Evolutionary conservation across 2,113 vertebrate species (phyloP).

Genomic region (Ochotona curzoniae): DNA sequence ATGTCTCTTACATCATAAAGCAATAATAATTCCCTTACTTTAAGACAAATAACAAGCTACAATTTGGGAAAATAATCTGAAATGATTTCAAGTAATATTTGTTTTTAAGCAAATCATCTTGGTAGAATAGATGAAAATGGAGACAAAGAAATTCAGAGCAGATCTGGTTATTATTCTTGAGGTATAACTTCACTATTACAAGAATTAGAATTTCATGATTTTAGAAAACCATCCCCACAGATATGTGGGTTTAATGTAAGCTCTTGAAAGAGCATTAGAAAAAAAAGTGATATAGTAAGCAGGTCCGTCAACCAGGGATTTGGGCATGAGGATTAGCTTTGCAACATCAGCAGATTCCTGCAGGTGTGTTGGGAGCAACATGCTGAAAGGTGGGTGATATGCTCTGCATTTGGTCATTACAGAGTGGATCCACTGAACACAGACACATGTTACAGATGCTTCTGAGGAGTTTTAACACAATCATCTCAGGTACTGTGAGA

Average conservation of each 20-base stretch:
- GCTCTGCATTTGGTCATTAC: not conserved
- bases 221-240: constrained; percentile 31
- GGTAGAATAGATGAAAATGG: not conserved
- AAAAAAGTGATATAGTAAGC: not conserved
- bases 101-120: constrained; percentile 39
- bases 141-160: constrained; percentile 45
- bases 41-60: not conserved
- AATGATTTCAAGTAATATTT: not conserved
- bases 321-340: not conserved
- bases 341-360: not conserved
- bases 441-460: not conserved
- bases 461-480: not conserved
- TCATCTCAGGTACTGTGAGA: not conserved
- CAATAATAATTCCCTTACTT: not conserved
- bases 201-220: not conserved
- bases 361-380: not conserved
- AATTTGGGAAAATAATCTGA: not conserved
- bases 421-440: not conserved
- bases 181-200: constrained; percentile 57
- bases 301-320: not conserved
- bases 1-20: not conserved
- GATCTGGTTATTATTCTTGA: constrained; percentile 35
- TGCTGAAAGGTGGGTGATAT: not conserved
- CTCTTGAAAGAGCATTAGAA: constrained; percentile 29
- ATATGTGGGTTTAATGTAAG: constrained; percentile 54